Percentiles rank a stretch among this genome's conserved stretches.
These are phyloP conservation scores for Caenorhabditis sp. DNA, from an alignment of 2,888 invertebrate species.

Conservation along the genomic window DNA sequence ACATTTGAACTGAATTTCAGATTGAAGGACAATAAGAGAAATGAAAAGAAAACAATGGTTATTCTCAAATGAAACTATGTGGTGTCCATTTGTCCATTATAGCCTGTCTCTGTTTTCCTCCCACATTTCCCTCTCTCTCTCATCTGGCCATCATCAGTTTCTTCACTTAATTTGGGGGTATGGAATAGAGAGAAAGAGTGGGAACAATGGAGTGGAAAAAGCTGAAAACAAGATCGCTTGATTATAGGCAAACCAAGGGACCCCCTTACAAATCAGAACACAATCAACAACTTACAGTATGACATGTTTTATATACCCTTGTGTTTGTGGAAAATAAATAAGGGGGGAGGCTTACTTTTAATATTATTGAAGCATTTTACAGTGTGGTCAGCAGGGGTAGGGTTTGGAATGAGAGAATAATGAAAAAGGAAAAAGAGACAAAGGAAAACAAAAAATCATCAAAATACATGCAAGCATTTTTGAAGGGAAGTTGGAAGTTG, in stretches of 20 bases:
- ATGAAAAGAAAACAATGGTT: conserved; percentile 19
- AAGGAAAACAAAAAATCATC: conserved; percentile 28
- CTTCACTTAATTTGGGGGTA: conserved; percentile 56
- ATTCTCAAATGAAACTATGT: conserved; percentile 45
- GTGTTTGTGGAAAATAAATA: conserved; percentile 23
- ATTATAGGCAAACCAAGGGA: conserved; percentile 22
- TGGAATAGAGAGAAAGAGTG: conserved; percentile 24
- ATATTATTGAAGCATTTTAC: conserved; percentile 47
- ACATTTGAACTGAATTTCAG: neutral
- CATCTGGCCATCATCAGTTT: conserved; percentile 33
- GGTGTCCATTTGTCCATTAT: conserved; percentile 51
- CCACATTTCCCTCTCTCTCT: neutral
- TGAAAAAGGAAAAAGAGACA: conserved; percentile 31
- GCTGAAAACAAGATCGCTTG: conserved; percentile 62
- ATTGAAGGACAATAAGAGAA: neutral
- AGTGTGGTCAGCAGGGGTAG: conserved; percentile 33
- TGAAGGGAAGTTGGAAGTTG: conserved; percentile 34
- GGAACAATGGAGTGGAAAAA: conserved; percentile 39
- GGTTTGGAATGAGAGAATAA: conserved; percentile 34
- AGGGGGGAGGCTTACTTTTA: conserved; percentile 18
- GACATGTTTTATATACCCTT: conserved; percentile 66
- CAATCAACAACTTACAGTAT: conserved; percentile 49
- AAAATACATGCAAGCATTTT: conserved; percentile 31
- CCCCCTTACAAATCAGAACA: conserved; percentile 45
- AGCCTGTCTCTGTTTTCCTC: conserved; percentile 22